These are phyloP conservation scores for Sandelia bainsii DNA, from an alignment of 2,797 vertebrate species.

Conservation along the genomic window DNA sequence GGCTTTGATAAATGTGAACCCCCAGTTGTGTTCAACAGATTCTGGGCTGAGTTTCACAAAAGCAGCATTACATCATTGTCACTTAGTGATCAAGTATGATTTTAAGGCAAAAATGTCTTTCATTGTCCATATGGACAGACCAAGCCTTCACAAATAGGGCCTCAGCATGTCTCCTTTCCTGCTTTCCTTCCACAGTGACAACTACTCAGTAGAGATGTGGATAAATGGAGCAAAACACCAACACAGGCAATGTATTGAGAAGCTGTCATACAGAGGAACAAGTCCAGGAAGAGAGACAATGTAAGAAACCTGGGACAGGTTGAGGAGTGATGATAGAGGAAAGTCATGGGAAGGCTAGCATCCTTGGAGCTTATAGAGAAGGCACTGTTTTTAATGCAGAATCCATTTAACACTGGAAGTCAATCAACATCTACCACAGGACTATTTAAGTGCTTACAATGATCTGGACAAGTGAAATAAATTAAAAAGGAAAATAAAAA, in stretches of 20 bases:
- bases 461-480: constrained; percentile 78
- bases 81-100: constrained; percentile 46
- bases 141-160: constrained; percentile 61
- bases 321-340: constrained; percentile 43
- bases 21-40: constrained; percentile 33
- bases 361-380: constrained; percentile 52
- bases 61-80: constrained; percentile 53
- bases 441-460: constrained; percentile 71
- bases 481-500: not conserved
- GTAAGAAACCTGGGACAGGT: constrained; percentile 49
- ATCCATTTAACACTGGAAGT: constrained; percentile 53
- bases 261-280: constrained; percentile 55
- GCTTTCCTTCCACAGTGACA: constrained; percentile 67
- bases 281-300: constrained; percentile 41
- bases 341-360: constrained; percentile 45
- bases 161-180: constrained; percentile 64
- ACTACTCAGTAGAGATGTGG: constrained; percentile 42
- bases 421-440: constrained; percentile 53
- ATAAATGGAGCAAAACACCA: constrained; percentile 51
- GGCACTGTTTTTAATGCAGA: constrained; percentile 47
- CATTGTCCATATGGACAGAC: constrained; percentile 19
- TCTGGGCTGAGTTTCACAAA: constrained; percentile 41
- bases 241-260: constrained; percentile 52
- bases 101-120: constrained; percentile 48
- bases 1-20: constrained; percentile 31